Conservation (phyloP, 2,888 invertebrate species). For the Sphaeridia pumilis region DNA sequence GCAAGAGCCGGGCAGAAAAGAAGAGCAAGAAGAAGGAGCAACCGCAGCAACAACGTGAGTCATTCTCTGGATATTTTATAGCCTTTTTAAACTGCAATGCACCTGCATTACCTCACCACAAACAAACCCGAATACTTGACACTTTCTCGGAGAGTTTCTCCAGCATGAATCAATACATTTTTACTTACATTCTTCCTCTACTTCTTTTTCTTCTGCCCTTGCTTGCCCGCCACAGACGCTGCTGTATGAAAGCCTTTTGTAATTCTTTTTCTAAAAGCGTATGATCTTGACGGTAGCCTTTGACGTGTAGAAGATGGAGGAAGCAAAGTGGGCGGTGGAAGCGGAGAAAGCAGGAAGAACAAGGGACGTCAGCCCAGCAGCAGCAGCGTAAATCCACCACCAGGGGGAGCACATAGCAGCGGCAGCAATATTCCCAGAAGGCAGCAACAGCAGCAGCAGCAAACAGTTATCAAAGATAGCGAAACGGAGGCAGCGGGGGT, state of each 20-base stretch:
- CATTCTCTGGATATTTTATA: too few relatives aligned
- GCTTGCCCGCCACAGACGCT: not conserved
- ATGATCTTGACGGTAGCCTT: slow-evolving; percentile 8
- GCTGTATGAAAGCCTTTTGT: not conserved
- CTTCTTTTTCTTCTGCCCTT: not conserved
- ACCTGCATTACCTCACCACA: not conserved
- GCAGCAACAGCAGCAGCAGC: slow-evolving; percentile 9
- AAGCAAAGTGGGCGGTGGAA: not conserved
- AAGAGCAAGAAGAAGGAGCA: slow-evolving; percentile 32
- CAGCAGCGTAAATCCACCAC: too few relatives aligned
- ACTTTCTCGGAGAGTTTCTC: not conserved
- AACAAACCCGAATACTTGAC: not conserved
- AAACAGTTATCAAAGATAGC: slow-evolving; percentile 1
- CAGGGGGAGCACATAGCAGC: too few relatives aligned
- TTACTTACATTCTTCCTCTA: not conserved
- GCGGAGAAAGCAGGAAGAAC: slow-evolving; percentile 10
- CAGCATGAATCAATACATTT: not conserved
- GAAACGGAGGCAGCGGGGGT: slow-evolving; percentile 23
- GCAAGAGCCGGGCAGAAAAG: slow-evolving; percentile 32
- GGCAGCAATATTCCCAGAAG: too few relatives aligned
- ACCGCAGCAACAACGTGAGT: too few relatives aligned
- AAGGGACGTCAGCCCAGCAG: slow-evolving; percentile 4
- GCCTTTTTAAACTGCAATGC: too few relatives aligned
- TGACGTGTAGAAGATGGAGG: slow-evolving; percentile 7
- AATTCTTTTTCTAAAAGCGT: not conserved